Evolutionary conservation across 2,113 vertebrate genomes (phyloP), one percentile per base, ranked within the genome.

Genomic region (Cyanoderma ruficeps): DNA sequence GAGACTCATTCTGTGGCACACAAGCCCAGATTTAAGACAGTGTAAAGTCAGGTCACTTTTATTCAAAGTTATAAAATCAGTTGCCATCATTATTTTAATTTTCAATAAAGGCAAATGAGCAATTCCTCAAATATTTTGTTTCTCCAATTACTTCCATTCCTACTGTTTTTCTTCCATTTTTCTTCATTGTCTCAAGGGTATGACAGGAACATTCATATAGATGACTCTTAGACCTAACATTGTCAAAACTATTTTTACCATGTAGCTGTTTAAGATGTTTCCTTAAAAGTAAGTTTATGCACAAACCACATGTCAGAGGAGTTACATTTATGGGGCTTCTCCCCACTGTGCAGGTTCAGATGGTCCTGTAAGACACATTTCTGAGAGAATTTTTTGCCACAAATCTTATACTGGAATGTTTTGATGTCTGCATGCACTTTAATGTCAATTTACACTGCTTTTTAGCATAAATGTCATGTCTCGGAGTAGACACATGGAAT

Each of bases 201-300:
- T 39, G 8, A 83, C 9, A 79, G 15, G 8, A 82, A 1, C 5
- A 53, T 37, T 61, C 3, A 13, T 31, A 44, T 22, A 50, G 25
- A 28, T 57, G 46, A 37, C 24, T 31, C 22, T 68, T 6, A 60
- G 15, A 69, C 52, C 3, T 46, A 25, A 97, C 98, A 78, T 98
- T 98, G 94, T 99, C 98, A 69, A 99, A 99, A 95, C 97, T 98
- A 98, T 98, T 99, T 98, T 99, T 99, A 61, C 98, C 98, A 63
- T 98, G 98, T 63, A 99, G 98, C 87, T 99, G 98, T 93, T 99
- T 98, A 81, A 99, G 98, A 93, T 98, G 97, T 93, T 99, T 99
- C 50, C 98, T 98, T 78, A 99, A 98, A 75, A 99, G 6, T 98
- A 7, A 98, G 98, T 92, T 99, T 98, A 96, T 99, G 98, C 74